Conservation (phyloP, 2,113 vertebrate genomes). For the Etheostoma spectabile region DNA sequence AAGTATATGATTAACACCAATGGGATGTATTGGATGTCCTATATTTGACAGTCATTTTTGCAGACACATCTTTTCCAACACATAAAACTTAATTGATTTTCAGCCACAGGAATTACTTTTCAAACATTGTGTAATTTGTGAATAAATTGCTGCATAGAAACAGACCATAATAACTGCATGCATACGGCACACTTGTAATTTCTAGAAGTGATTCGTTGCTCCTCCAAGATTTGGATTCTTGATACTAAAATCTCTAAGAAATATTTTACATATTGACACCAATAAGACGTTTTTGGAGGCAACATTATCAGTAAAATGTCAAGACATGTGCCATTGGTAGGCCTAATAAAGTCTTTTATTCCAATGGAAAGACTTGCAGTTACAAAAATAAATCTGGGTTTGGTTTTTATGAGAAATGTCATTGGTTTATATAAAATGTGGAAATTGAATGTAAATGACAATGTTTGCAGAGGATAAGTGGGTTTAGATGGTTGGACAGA, state of each 20-base stretch:
- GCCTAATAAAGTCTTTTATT: neutral
- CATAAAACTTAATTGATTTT: neutral
- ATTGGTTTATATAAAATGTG: neutral
- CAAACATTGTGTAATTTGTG: neutral
- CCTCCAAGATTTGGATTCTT: neutral
- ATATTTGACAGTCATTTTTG: neutral
- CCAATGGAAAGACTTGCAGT: neutral
- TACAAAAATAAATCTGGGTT: neutral
- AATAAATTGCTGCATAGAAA: neutral
- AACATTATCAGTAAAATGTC: neutral
- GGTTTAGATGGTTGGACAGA: conserved; percentile 30
- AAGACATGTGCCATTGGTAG: neutral
- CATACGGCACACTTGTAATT: neutral
- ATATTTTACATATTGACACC: neutral
- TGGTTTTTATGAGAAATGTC: neutral
- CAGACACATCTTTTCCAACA: neutral
- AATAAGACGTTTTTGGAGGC: neutral
- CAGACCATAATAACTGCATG: neutral
- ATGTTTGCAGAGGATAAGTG: conserved; percentile 31
- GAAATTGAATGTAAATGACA: neutral
- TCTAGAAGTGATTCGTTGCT: neutral
- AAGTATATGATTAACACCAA: neutral
- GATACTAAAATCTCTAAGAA: neutral
- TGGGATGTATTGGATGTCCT: neutral
- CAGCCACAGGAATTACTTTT: neutral